Evolutionary conservation across 2,888 invertebrate species (phyloP).

Genomic region (Ormyrus nitidulus): DNA sequence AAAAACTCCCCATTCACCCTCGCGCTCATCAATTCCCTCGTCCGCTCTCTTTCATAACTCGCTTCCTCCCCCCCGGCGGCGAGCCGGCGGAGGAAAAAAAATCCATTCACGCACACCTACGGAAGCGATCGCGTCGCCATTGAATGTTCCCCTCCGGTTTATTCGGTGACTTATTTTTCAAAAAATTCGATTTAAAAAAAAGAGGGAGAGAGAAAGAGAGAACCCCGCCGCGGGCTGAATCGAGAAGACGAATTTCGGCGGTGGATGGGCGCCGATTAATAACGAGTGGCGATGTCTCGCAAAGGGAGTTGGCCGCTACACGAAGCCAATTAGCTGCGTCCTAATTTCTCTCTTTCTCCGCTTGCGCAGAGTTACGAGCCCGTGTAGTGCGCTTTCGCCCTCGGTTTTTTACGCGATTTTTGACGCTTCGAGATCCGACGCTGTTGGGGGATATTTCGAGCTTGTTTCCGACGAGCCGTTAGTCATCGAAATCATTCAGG

Average conservation of each 20-base stretch:
- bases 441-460: neutral
- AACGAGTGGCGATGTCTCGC: slow-evolving; percentile 23
- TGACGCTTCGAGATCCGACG: slow-evolving; percentile 12
- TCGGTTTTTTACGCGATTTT: slow-evolving; percentile 35
- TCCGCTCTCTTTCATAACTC: neutral
- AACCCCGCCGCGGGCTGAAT: too few species aligned
- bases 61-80: too few species aligned
- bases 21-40: slow-evolving; percentile 23
- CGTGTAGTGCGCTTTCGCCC: neutral
- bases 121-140: neutral
- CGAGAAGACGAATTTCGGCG: slow-evolving; percentile 1
- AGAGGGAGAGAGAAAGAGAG: too few species aligned
- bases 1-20: slow-evolving; percentile 39
- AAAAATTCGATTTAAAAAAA: slow-evolving; percentile 6
- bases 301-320: slow-evolving; percentile 43
- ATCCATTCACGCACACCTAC: neutral
- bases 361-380: neutral
- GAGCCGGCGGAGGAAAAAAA: neutral
- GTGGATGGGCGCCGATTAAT: slow-evolving; percentile 36
- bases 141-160: slow-evolving; percentile 1
- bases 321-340: slow-evolving; percentile 50
- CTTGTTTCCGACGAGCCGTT: neutral
- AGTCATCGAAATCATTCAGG: slow-evolving; percentile 13
- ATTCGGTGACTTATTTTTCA: slow-evolving; percentile 4
- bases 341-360: slow-evolving; percentile 39